Percentiles rank a stretch among this genome's conserved stretches.
Conservation (phyloP, 1,140 invertebrate species). For the Drosophila funebris region DNA sequence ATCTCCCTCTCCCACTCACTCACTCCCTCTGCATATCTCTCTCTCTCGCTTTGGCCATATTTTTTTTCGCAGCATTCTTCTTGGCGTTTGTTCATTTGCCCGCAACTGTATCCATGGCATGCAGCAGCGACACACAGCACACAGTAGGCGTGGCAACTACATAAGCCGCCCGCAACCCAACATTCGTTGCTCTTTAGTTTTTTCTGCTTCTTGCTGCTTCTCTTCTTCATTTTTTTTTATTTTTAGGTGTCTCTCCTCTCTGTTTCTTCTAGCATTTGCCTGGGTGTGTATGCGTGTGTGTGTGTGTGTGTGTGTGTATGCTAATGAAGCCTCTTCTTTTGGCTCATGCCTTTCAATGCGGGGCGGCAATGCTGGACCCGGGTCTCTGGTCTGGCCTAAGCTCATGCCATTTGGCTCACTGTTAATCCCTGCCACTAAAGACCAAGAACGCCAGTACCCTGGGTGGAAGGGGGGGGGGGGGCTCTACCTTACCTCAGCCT, state of each 20-base stretch:
- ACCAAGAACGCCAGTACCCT: constrained; percentile 54
- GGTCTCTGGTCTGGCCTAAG: constrained; percentile 51
- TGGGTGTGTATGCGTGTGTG: not conserved
- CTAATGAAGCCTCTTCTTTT: constrained; percentile 80
- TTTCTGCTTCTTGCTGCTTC: constrained; percentile 20
- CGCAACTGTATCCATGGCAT: constrained; percentile 72
- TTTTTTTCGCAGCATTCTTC: constrained; percentile 59
- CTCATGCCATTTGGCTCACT: constrained; percentile 75
- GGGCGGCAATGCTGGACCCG: not conserved
- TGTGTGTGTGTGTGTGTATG: constrained; percentile 51
- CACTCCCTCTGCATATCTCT: not conserved
- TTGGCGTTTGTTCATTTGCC: constrained; percentile 76
- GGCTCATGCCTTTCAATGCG: constrained; percentile 32
- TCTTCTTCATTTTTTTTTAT: constrained; percentile 20
- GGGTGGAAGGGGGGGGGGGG: not conserved
- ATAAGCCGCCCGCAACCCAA: constrained; percentile 69
- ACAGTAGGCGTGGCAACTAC: constrained; percentile 37
- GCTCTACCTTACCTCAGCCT: not conserved
- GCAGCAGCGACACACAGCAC: constrained; percentile 18
- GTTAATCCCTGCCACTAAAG: constrained; percentile 80
- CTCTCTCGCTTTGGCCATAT: constrained; percentile 6
- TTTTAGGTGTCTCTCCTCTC: not conserved
- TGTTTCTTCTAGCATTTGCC: constrained; percentile 6
- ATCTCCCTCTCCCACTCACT: not conserved
- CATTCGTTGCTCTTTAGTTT: constrained; percentile 38